Conservation (phyloP, 2,113 vertebrate species). For the Scartelaos histophorus region DNA sequence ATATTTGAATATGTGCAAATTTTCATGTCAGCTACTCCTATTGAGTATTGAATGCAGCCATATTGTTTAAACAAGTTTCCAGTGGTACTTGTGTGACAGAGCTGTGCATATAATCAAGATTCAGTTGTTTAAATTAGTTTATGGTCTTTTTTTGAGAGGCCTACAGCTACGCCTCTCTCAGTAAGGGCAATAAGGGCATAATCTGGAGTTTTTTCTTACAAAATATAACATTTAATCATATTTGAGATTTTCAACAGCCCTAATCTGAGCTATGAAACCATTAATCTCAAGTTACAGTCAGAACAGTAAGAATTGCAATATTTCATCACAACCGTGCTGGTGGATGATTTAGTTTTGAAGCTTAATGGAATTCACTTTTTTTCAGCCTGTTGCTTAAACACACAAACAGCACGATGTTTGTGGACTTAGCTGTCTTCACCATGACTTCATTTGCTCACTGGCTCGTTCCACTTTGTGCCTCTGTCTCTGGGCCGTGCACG, state of each 20-base stretch:
- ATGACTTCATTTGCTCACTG: slow-evolving; percentile 22
- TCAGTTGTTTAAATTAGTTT: too few relatives aligned
- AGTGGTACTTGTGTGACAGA: neutral
- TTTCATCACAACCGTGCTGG: neutral
- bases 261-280: neutral
- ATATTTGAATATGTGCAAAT: neutral
- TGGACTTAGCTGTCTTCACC: slow-evolving; percentile 9
- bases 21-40: neutral
- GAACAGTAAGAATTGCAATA: neutral
- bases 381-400: slow-evolving; percentile 32
- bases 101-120: neutral
- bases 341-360: neutral
- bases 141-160: too few relatives aligned
- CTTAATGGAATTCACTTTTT: slow-evolving; percentile 13
- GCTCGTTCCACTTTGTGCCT: slow-evolving; percentile 33
- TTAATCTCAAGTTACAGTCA: neutral
- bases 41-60: neutral
- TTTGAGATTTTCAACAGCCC: neutral
- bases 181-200: too few relatives aligned
- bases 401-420: neutral
- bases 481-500: slow-evolving; percentile 17
- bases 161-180: too few relatives aligned
- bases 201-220: too few relatives aligned
- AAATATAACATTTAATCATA: too few relatives aligned
- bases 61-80: neutral